Conservation (phyloP, 2,113 vertebrate species). For the Pongo pygmaeus region DNA sequence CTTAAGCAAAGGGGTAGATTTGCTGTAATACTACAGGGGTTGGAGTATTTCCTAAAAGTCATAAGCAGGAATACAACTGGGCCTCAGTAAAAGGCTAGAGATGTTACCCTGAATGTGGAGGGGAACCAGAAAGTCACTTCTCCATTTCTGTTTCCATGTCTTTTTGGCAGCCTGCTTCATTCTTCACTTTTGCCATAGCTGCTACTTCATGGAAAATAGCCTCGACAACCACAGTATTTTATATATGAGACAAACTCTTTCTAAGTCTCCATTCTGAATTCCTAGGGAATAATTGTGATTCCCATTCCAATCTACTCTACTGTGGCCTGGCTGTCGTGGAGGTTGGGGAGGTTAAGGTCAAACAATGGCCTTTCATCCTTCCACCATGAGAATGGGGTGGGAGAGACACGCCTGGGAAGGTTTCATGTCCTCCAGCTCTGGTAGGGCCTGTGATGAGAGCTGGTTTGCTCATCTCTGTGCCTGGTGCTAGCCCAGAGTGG, state of each 20-base stretch:
- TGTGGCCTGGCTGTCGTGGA: not conserved
- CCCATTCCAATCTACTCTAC: not conserved
- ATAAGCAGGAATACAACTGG: not conserved
- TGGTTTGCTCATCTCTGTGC: too few species aligned
- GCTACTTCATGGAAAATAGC: not conserved
- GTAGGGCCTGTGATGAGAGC: accelerated
- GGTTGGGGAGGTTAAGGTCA: too few species aligned
- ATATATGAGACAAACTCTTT: not conserved
- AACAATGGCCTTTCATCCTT: not conserved
- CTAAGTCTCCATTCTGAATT: not conserved
- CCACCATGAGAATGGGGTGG: too few species aligned
- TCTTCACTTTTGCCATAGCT: not conserved
- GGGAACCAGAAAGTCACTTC: not conserved
- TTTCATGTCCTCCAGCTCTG: not conserved
- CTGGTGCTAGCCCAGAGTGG: not conserved
- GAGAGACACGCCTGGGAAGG: too few species aligned
- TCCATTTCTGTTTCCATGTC: not conserved
- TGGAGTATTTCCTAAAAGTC: not conserved
- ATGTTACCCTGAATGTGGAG: not conserved
- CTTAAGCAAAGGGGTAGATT: not conserved
- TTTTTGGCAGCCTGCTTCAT: not conserved
- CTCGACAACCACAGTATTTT: not conserved
- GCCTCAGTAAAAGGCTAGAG: not conserved
- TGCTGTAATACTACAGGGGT: not conserved
- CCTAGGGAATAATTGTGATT: not conserved